A percentile compares a stretch with the other conserved stretches of the same genome.
Conservation (phyloP, 2,888 invertebrate species). For the Parnassius orleans region DNA sequence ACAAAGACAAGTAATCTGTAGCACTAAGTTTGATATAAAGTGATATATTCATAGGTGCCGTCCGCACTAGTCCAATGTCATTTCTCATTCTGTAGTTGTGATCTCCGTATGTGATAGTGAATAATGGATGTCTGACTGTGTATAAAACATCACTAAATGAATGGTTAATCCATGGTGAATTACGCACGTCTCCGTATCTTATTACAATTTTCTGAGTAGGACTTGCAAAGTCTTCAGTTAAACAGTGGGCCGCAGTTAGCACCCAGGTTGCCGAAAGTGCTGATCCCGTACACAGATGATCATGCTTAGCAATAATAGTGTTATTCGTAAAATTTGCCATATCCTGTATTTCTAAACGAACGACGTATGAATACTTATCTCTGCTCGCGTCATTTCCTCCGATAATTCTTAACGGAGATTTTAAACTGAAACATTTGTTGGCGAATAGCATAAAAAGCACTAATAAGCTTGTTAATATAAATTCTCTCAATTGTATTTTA, state of each 20-base stretch:
- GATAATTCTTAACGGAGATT: conserved; percentile 4
- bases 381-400: conserved; percentile 9
- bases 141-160: conserved; percentile 12
- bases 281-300: conserved; percentile 10
- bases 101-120: neutral
- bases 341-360: conserved; percentile 9
- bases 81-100: neutral
- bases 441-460: neutral
- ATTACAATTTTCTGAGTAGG: no score
- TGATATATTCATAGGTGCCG: conserved; percentile 5
- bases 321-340: neutral
- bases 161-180: no score
- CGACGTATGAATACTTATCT: conserved; percentile 9
- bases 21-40: neutral
- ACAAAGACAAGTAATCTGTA: no score
- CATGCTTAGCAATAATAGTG: neutral
- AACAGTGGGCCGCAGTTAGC: no score
- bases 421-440: neutral
- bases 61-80: conserved; percentile 12
- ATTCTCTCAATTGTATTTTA: neutral
- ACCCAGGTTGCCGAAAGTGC: conserved; percentile 17
- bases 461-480: neutral
- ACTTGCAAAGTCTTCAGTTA: no score
- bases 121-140: conserved; percentile 7
- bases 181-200: no score